phyloP scores from a whole-genome alignment of 2,113 vertebrate species.

The Embiotoca jacksoni region DNA sequence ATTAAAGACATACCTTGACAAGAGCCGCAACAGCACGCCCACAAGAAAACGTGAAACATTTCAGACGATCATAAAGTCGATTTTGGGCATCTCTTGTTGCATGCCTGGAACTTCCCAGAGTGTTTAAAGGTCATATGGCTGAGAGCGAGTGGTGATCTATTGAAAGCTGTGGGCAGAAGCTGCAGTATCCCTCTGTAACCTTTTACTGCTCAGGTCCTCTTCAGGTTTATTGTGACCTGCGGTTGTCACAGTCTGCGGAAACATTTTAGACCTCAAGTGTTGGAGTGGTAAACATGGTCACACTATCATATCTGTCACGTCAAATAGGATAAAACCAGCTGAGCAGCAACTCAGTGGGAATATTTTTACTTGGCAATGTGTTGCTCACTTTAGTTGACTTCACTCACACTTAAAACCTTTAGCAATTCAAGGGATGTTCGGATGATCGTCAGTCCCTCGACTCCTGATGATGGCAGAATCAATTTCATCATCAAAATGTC shows the following conservation, averaged over 20 bases:
- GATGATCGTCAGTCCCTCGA: slow-evolving; percentile 1
- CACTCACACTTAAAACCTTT: slow-evolving; percentile 37
- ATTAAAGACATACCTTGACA: slow-evolving; percentile 61
- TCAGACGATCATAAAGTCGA: slow-evolving; percentile 47
- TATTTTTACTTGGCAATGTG: not conserved
- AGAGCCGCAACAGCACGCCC: slow-evolving; percentile 2
- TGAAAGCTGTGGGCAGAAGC: slow-evolving; percentile 43
- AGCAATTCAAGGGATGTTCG: slow-evolving; percentile 40
- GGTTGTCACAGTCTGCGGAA: slow-evolving; percentile 25
- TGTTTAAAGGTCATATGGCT: slow-evolving; percentile 75
- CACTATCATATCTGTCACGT: slow-evolving; percentile 9
- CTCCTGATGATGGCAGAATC: slow-evolving; percentile 14
- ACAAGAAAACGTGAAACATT: slow-evolving; percentile 44
- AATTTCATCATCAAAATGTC: slow-evolving; percentile 16
- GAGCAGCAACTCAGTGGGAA: not conserved
- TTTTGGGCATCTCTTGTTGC: slow-evolving; percentile 37
- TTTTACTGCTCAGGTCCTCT: slow-evolving; percentile 53
- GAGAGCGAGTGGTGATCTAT: slow-evolving; percentile 73
- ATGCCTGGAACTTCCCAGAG: slow-evolving; percentile 36
- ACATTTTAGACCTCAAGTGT: slow-evolving; percentile 8
- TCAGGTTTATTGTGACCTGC: slow-evolving; percentile 56
- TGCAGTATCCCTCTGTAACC: slow-evolving; percentile 58
- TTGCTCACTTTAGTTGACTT: slow-evolving; percentile 41
- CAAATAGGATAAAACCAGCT: slow-evolving; percentile 20
- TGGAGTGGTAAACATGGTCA: slow-evolving; percentile 25